Conservation (phyloP, 2,113 vertebrate genomes). For the Acrocephalus kingi region DNA sequence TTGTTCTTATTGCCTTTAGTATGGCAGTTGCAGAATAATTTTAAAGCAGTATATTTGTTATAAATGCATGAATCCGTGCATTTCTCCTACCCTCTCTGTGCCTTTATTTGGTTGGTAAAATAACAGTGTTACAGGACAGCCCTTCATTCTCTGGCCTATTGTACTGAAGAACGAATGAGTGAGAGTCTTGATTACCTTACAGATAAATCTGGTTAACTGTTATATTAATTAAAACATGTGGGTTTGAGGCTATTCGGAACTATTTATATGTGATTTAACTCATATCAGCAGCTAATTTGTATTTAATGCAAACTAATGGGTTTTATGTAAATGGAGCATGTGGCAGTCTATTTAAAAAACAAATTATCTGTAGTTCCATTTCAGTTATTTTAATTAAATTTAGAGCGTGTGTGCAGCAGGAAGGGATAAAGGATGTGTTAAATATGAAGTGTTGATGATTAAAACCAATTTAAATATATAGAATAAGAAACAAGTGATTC, state of each 20-base stretch:
- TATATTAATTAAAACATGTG: constrained; percentile 79
- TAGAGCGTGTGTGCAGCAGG: constrained; percentile 65
- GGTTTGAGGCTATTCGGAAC: constrained; percentile 73
- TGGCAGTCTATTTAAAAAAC: constrained; percentile 85
- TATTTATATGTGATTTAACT: constrained; percentile 84
- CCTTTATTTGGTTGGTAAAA: constrained; percentile 26
- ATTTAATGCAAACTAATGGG: constrained; percentile 85
- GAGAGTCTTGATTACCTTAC: constrained; percentile 75
- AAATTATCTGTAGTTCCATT: constrained; percentile 85
- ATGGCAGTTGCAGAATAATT: not conserved
- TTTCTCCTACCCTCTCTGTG: not conserved
- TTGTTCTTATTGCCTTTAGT: not conserved
- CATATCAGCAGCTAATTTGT: constrained; percentile 84
- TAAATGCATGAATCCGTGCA: not conserved
- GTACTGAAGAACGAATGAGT: constrained; percentile 66
- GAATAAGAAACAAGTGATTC: constrained; percentile 70
- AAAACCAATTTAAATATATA: constrained; percentile 75
- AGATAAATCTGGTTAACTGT: constrained; percentile 78
- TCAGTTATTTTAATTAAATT: constrained; percentile 88
- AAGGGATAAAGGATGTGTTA: constrained; percentile 68
- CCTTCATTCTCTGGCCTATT: constrained; percentile 13
- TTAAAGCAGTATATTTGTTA: not conserved
- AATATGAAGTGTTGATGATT: constrained; percentile 75
- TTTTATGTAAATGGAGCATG: constrained; percentile 87
- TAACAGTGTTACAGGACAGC: not conserved